These are phyloP conservation scores for Probosciger aterrimus DNA, from an alignment of 2,113 vertebrate species.

Conservation along the genomic window DNA sequence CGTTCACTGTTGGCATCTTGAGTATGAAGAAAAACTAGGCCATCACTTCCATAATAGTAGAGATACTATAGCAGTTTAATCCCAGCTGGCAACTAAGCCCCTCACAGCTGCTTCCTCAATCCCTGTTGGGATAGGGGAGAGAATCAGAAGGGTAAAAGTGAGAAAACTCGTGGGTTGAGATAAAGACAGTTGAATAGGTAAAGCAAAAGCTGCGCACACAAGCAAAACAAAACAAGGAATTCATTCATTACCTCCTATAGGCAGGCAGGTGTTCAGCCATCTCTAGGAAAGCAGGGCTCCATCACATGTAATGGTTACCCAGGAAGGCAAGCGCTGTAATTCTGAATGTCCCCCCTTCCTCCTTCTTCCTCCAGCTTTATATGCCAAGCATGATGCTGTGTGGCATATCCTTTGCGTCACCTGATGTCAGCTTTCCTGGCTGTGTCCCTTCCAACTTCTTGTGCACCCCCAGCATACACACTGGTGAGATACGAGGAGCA, in stretches of 20 bases:
- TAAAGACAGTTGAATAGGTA: background rate
- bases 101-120: rapidly evolving
- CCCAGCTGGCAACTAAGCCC: background rate
- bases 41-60: background rate
- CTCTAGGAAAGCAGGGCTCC: background rate
- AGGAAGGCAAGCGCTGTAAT: background rate
- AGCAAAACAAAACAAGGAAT: background rate
- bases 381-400: background rate
- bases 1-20: background rate
- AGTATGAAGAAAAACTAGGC: background rate
- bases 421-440: background rate
- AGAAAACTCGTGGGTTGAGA: background rate
- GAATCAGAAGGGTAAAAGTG: background rate
- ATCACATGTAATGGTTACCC: rapidly evolving
- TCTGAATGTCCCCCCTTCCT: background rate
- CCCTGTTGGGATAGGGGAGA: rapidly evolving
- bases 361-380: background rate
- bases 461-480: rapidly evolving
- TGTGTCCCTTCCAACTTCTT: background rate
- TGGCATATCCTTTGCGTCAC: rapidly evolving
- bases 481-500: background rate
- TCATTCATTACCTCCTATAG: background rate
- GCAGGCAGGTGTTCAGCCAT: background rate
- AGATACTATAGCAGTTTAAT: background rate
- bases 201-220: background rate